These are phyloP conservation scores for Nymphalis urticae DNA, from an alignment of 2,888 invertebrate genomes.

Conservation along the genomic window DNA sequence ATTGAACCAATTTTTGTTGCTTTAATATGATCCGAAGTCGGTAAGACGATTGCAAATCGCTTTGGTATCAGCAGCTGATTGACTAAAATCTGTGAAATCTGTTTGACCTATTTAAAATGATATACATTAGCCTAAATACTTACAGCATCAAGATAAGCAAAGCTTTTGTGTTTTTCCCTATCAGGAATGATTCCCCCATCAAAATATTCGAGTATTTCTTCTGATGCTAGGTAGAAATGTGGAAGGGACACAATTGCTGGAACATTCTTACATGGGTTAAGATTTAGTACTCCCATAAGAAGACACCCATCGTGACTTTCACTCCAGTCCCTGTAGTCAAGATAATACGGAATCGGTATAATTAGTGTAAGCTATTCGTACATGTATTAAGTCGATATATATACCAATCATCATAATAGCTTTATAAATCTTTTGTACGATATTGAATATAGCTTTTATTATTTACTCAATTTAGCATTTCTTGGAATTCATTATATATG, in stretches of 20 bases:
- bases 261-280: slow-evolving; percentile 79
- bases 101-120: too few relatives aligned
- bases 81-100: neutral
- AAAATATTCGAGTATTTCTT: slow-evolving; percentile 75
- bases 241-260: slow-evolving; percentile 84
- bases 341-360: too few relatives aligned
- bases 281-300: slow-evolving; percentile 77
- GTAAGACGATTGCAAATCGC: too few relatives aligned
- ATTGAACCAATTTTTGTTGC: too few relatives aligned
- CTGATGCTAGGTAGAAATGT: slow-evolving; percentile 83
- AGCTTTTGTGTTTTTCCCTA: slow-evolving; percentile 80
- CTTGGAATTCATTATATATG: too few relatives aligned
- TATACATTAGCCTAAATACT: slow-evolving; percentile 42
- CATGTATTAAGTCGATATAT: too few relatives aligned
- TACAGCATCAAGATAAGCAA: slow-evolving; percentile 83
- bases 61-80: neutral
- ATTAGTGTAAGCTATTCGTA: too few relatives aligned
- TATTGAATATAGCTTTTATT: too few relatives aligned
- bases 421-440: too few relatives aligned
- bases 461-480: too few relatives aligned
- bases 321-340: slow-evolving; percentile 66
- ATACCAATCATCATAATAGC: too few relatives aligned
- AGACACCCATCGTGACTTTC: slow-evolving; percentile 73
- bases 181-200: slow-evolving; percentile 76
- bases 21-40: too few relatives aligned